Evolutionary conservation across 1,140 invertebrate genomes (phyloP).

Genomic region (Drosophila pandora): DNA sequence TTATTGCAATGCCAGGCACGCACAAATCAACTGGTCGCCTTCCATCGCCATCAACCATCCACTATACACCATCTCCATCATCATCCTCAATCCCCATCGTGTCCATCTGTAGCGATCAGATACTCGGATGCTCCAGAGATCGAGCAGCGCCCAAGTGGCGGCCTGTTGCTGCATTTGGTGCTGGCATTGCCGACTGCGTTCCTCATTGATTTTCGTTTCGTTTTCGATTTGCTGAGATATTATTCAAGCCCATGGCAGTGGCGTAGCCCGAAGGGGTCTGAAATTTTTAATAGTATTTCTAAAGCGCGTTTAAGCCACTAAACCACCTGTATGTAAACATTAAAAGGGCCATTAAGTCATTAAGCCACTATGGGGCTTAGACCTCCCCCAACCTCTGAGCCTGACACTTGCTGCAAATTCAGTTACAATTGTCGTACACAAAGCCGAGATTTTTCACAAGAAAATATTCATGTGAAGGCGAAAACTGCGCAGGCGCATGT

Average conservation of each 20-base stretch:
- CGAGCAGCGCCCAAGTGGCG: constrained; percentile 48
- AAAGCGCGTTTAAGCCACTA: neutral
- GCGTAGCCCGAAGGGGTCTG: neutral
- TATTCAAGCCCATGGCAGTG: constrained; percentile 59
- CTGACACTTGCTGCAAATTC: neutral
- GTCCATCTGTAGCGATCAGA: constrained; percentile 18
- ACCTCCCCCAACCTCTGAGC: neutral
- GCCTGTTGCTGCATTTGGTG: constrained; percentile 59
- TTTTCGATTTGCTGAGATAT: constrained; percentile 66
- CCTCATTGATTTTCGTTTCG: constrained; percentile 58
- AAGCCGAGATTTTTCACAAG: constrained; percentile 79
- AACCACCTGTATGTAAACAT: neutral
- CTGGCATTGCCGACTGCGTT: constrained; percentile 68
- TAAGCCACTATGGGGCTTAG: neutral
- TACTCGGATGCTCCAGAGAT: constrained; percentile 29
- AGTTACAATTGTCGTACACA: constrained; percentile 35
- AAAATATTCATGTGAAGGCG: constrained; percentile 75
- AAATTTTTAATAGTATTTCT: neutral
- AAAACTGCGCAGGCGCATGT: constrained; percentile 65
- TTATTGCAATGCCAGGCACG: constrained; percentile 56
- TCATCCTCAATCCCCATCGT: constrained; percentile 2
- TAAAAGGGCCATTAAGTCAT: neutral
- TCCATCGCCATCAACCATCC: constrained; percentile 51
- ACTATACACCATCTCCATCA: neutral
- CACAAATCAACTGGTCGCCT: constrained; percentile 52